Percentiles rank a stretch among this genome's conserved stretches.
Evolutionary conservation across 2,888 invertebrate species (phyloP).

Genomic region (Tipula unca): DNA sequence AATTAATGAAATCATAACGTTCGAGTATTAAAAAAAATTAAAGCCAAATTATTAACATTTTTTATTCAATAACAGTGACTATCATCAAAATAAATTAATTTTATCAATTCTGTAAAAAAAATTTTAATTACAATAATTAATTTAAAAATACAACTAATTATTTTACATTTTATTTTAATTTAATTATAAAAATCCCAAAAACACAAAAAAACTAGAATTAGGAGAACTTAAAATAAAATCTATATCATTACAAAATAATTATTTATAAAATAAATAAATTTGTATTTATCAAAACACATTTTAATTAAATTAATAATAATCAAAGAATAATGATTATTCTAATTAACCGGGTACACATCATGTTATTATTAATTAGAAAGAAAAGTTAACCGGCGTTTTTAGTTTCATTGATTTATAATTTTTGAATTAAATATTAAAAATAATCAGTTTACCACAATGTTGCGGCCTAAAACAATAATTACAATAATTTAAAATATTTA

Average conservation of each 20-base stretch:
- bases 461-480: no score
- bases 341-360: background rate
- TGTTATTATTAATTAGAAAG: background rate
- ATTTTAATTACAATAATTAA: background rate
- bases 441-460: background rate
- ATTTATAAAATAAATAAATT: background rate
- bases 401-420: background rate
- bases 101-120: background rate
- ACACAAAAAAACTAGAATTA: background rate
- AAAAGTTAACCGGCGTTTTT: no score
- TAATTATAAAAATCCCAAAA: background rate
- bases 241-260: background rate
- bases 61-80: background rate
- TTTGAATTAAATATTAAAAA: background rate
- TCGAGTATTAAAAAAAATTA: background rate
- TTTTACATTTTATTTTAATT: background rate
- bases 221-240: background rate
- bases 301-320: background rate
- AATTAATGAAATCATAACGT: constrained; percentile 29
- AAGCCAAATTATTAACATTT: background rate
- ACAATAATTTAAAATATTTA: no score
- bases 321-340: background rate
- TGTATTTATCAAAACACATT: background rate
- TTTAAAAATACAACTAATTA: background rate
- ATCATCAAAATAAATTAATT: no score